Percentiles rank a stretch among this genome's conserved stretches.
Conservation (phyloP, 2,113 vertebrate species). For the Malurus cyaneus region DNA sequence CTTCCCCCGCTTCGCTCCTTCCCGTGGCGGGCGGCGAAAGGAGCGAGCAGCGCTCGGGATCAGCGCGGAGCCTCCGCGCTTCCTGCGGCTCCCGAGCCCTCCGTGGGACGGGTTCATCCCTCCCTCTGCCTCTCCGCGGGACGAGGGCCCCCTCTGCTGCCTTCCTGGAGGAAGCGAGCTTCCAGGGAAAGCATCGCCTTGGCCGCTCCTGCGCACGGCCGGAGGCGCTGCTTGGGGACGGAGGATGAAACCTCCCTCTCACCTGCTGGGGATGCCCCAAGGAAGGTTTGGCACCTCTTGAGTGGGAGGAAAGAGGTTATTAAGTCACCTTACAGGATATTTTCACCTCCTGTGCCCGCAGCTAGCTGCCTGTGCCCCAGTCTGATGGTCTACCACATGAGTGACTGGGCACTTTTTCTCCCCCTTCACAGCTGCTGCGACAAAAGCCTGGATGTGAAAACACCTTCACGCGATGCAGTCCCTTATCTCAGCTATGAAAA, state of each 20-base stretch:
- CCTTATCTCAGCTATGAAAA: neutral
- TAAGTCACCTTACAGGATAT: neutral
- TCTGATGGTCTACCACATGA: accelerated
- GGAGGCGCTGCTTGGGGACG: accelerated
- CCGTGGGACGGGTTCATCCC: accelerated
- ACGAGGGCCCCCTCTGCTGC: conserved; percentile 58
- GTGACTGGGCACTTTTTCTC: neutral
- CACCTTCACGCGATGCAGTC: accelerated
- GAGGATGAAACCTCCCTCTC: accelerated
- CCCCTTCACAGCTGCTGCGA: accelerated
- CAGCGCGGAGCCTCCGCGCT: neutral
- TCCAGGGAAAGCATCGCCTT: neutral
- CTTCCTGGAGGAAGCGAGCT: neutral
- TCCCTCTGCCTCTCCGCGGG: neutral
- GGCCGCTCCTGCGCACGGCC: neutral
- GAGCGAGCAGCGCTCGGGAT: accelerated
- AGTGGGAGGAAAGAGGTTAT: neutral
- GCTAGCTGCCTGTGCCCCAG: neutral
- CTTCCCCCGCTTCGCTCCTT: accelerated
- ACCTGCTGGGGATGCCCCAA: no score
- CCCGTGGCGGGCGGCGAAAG: no score
- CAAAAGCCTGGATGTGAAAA: neutral
- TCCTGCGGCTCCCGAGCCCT: accelerated
- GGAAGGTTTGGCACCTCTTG: no score
- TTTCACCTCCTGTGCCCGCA: neutral